phyloP scores from a whole-genome alignment of 2,888 invertebrate genomes.

The Calameuta pallipes region DNA sequence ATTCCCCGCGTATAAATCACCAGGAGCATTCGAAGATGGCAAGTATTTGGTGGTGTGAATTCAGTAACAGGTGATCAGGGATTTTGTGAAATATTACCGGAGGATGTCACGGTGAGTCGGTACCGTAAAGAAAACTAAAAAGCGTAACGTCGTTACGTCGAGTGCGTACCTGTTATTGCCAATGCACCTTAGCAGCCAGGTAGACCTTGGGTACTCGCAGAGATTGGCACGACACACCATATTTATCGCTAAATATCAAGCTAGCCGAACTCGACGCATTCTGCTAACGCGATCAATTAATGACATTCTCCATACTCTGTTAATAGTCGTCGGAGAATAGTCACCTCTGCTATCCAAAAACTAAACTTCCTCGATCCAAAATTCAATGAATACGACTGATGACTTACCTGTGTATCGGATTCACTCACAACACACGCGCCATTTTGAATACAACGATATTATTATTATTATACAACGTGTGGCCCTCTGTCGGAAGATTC shows the following conservation, averaged over 20 bases:
- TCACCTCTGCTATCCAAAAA: neutral
- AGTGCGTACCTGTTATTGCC: neutral
- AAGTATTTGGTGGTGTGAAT: neutral
- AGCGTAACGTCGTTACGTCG: neutral
- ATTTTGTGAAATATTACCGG: neutral
- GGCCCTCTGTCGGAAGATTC: neutral
- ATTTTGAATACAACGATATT: constrained; percentile 50
- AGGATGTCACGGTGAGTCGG: neutral
- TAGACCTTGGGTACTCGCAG: constrained; percentile 2
- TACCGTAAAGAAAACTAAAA: neutral
- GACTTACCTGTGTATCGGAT: constrained; percentile 51
- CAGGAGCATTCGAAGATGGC: neutral
- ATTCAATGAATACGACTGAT: constrained; percentile 28
- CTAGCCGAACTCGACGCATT: neutral
- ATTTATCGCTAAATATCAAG: constrained; percentile 3
- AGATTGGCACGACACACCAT: constrained; percentile 2
- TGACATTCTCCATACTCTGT: neutral
- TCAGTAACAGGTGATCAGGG: neutral
- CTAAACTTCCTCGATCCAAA: constrained; percentile 3
- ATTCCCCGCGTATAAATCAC: neutral
- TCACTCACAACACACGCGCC: constrained; percentile 52
- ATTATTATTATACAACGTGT: neutral
- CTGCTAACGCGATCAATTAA: neutral
- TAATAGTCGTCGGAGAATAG: neutral
- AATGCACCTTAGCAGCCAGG: constrained; percentile 10